These are phyloP conservation scores for Tangachromis dhanisi DNA, from an alignment of 2,113 vertebrate genomes.

Conservation along the genomic window DNA sequence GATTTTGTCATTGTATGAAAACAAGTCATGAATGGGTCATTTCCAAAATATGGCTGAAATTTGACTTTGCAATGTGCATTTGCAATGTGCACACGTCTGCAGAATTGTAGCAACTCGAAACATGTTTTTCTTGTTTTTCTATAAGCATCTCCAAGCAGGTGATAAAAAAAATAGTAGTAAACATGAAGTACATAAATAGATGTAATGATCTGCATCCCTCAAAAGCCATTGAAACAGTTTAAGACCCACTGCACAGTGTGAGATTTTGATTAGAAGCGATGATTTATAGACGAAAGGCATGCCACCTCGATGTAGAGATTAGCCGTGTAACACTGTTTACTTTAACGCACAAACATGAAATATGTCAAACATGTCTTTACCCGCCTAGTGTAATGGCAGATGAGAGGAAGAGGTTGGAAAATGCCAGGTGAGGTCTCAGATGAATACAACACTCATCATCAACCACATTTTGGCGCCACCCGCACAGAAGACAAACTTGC, in stretches of 20 bases:
- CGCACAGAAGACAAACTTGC: background rate
- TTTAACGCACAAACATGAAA: conserved; percentile 13
- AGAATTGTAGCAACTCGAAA: background rate
- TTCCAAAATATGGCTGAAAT: background rate
- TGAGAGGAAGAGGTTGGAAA: background rate
- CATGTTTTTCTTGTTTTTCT: background rate
- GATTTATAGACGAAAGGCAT: conserved; percentile 21
- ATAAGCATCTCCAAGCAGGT: background rate
- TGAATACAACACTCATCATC: conserved; percentile 7
- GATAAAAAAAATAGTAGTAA: background rate
- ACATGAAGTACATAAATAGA: background rate
- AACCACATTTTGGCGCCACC: conserved; percentile 2
- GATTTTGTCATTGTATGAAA: background rate
- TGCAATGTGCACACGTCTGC: background rate
- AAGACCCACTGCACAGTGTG: background rate
- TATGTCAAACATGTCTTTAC: conserved; percentile 21
- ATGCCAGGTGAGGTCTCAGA: conserved; percentile 11
- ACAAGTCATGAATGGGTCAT: background rate
- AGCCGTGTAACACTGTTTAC: conserved; percentile 15
- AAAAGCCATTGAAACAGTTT: background rate
- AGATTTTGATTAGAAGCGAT: conserved; percentile 1
- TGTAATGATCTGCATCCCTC: background rate
- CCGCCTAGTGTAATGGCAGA: background rate
- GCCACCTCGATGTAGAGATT: conserved; percentile 4
- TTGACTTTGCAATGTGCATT: background rate